Evolutionary conservation across 2,797 vertebrate genomes (phyloP), one percentile per base, ranked within the genome.

Genomic region (Dromococcyx pavoninus): DNA sequence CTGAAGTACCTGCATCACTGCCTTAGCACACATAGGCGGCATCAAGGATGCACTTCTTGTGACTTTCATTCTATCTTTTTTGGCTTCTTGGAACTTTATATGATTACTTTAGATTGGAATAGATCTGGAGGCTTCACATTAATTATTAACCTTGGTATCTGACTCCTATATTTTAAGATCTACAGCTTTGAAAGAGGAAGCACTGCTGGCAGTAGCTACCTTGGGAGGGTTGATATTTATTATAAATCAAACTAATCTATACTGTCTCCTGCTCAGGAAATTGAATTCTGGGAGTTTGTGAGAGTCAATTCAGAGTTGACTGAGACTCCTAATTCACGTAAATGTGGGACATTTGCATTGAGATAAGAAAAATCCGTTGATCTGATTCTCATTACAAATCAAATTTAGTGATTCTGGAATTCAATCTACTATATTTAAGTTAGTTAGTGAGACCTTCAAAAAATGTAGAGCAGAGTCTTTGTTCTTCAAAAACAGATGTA

Each of bases 221-320:
- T 92, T 88, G 62, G 51, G 65, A 95, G 17, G 19, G 69, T 89
- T 71, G 80, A 89, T 82, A 94, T 96, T 95, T 94, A 80, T 92
- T 95, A 95, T 65, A 93, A 96, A 95, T 96, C 93, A 93, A 94
- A 94, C 75, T 93, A 95, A 96, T 94, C 91, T 93, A 85, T 91
- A 91, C 61, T 72, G 71, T 93, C 77, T 95, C 88, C 83, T 91
- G 73, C 79, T 89, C 80, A 96, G 76, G 94, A 95, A 91, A 95
- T 81, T 94, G 91, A 78, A 91, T 92, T 77, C 72, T 77, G 86
- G 35, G 67, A 71, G 81, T 89, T 56, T 89, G 75, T 79, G 33
- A 89, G 50, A 95, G 73, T 80, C 65, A 94, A 81, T 57, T 74
- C 58, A 78, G 72, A 80, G 69, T 80, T 95, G 89, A 88, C 62